A percentile compares a stretch with the other conserved stretches of the same genome.
phyloP scores from a whole-genome alignment of 2,797 vertebrate species.

The Anolis apletophallus region DNA sequence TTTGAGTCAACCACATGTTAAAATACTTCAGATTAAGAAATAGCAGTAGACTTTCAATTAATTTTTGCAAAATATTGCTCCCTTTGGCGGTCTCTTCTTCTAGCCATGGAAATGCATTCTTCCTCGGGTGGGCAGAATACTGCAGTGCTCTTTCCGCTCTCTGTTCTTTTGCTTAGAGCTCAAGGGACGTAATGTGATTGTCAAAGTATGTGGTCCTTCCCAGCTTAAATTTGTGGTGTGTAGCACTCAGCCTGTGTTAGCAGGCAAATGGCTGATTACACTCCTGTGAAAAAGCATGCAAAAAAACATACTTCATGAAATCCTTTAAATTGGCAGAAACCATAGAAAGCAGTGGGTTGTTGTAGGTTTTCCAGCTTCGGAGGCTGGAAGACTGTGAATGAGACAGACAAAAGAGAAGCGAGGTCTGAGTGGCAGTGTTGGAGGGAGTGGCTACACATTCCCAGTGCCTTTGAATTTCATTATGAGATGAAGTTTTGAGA shows the following conservation, averaged over 20 bases:
- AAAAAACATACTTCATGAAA: not conserved
- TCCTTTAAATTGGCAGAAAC: not conserved
- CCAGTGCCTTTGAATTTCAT: not conserved
- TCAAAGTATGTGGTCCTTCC: not conserved
- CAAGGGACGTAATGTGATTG: not conserved
- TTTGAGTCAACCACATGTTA: not conserved
- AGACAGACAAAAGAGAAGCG: not conserved
- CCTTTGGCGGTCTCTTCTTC: not conserved
- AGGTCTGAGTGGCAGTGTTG: not conserved
- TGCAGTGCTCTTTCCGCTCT: not conserved
- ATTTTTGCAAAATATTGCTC: not conserved
- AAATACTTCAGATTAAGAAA: not conserved
- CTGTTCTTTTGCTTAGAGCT: not conserved
- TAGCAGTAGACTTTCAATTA: not conserved
- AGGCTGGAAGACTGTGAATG: not conserved
- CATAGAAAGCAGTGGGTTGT: not conserved
- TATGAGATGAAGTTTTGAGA: constrained; percentile 13
- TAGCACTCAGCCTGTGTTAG: not conserved
- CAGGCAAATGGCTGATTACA: not conserved
- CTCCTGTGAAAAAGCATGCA: not conserved
- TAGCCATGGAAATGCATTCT: not conserved
- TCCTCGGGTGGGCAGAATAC: not conserved
- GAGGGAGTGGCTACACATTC: not conserved
- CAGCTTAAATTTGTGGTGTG: not conserved
- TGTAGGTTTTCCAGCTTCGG: not conserved